These are phyloP conservation scores for Pteropus rufus DNA, from an alignment of 2,797 vertebrate species.

Conservation along the genomic window DNA sequence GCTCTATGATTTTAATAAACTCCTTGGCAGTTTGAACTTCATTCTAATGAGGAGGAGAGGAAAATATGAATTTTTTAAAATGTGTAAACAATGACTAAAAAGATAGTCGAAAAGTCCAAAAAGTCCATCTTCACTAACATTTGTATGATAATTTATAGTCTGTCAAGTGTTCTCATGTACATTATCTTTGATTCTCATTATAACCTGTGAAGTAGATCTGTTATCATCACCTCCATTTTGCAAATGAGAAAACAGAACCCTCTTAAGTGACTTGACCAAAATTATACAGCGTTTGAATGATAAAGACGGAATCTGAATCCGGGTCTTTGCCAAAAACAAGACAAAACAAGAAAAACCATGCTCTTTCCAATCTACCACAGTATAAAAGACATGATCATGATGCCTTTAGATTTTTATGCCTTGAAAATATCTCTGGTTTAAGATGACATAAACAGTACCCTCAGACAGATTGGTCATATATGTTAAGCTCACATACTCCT, in stretches of 20 bases:
- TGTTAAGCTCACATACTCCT: neutral
- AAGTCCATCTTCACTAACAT: neutral
- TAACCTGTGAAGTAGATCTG: neutral
- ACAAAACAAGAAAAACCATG: neutral
- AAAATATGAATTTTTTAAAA: neutral
- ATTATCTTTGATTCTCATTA: neutral
- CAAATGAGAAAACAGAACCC: slow-evolving; percentile 25
- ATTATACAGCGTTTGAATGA: neutral
- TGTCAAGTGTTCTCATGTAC: neutral
- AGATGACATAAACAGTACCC: neutral
- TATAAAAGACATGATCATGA: neutral
- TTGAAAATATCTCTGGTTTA: slow-evolving; percentile 31
- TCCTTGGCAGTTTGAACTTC: slow-evolving; percentile 95
- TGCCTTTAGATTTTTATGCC: slow-evolving; percentile 12
- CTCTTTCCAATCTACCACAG: neutral
- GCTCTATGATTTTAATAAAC: slow-evolving; percentile 94
- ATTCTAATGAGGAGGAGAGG: slow-evolving; percentile 81
- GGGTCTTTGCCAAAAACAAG: neutral
- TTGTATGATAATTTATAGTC: neutral
- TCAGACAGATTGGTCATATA: neutral
- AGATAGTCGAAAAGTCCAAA: neutral
- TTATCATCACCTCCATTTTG: slow-evolving; percentile 14
- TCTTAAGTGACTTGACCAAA: neutral
- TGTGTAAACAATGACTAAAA: slow-evolving; percentile 31
- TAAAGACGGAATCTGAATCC: neutral